Evolutionary conservation across 2,888 invertebrate genomes (phyloP), one percentile per base, ranked within the genome.

Genomic region (Carpatolechia fugitivella): DNA sequence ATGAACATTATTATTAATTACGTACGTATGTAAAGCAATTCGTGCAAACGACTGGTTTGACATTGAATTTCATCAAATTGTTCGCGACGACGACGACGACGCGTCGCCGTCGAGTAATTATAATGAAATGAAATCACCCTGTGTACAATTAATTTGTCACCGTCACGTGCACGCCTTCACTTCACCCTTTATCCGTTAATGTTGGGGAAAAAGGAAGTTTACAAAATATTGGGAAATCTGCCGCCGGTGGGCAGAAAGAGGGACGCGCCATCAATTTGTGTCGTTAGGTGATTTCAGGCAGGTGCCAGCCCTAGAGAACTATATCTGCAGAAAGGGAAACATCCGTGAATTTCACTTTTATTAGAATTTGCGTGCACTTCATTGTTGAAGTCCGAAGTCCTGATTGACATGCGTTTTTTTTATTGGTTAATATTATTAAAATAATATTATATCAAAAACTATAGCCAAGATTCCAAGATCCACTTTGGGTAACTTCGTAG

Each of bases 181-280:
- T 56, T 14, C 14, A 13, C 38, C 44, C 44, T 24, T 14, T 44
- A 29, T 24, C 13, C 44, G 31, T 48, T 48, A 48, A 46, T 29
- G 31, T 31, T 48, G n/a, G 13, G 29, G 49, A 11, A 35, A 35
- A 35, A 49, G 7, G 33, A 18, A 36, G 18, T 49, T 35, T 35
- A n/a, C 57, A 60, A 61, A 63, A 60, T 62, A 60, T 56, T 47
- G 60, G 59, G 59, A 59, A 56, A 57, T 57, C 33, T 55, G 56
- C 57, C 56, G 55, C 36, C 54, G 47, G 55, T 44, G 52, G 24
- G 53, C 11, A 14, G 6, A 4, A 13, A 1, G 4, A 35, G 18
- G 52, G 60, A 60, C 62, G 59, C 41, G 60, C 58, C 62, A 63
- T 65, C 67, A 65, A 69, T 68, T 67, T 65, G 63, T 60, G 58